Conservation (phyloP, 2,888 invertebrate genomes). For the Drosophila tanythrix region DNA sequence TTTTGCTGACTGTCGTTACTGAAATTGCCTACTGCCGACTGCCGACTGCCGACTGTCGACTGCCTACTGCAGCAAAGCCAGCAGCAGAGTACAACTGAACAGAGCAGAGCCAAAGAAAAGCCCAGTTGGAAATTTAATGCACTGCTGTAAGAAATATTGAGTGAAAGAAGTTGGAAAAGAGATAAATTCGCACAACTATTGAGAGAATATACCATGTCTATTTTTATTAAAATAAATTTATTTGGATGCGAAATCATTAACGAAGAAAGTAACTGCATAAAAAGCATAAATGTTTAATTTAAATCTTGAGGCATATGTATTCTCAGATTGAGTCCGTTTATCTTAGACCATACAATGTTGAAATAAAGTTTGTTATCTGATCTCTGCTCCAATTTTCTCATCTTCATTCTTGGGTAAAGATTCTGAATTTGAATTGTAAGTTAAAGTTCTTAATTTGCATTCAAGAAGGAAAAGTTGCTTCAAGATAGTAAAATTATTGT, state of each 20-base stretch:
- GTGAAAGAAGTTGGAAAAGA: not conserved
- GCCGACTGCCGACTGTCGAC: constrained; percentile 41
- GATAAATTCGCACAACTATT: not conserved
- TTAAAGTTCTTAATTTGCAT: not conserved
- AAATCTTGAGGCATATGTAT: not conserved
- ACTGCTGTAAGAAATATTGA: not conserved
- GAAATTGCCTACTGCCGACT: constrained; percentile 70
- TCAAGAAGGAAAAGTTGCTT: not conserved
- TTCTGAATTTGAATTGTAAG: not conserved
- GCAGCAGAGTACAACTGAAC: not conserved
- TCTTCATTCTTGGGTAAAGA: not conserved
- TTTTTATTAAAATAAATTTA: not conserved
- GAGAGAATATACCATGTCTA: not conserved
- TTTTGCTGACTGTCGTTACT: constrained; percentile 77
- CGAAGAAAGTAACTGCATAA: not conserved
- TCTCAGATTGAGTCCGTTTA: not conserved
- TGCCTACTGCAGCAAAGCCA: constrained; percentile 31
- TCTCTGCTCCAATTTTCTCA: not conserved
- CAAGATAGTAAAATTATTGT: not conserved
- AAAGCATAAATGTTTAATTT: not conserved
- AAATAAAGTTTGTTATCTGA: not conserved
- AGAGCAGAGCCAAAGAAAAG: not conserved
- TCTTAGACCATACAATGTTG: not conserved
- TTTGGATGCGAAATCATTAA: no score
- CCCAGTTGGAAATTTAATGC: constrained; percentile 55